These are phyloP conservation scores for Drosophila bocqueti DNA, from an alignment of 1,140 invertebrate species.

Conservation along the genomic window DNA sequence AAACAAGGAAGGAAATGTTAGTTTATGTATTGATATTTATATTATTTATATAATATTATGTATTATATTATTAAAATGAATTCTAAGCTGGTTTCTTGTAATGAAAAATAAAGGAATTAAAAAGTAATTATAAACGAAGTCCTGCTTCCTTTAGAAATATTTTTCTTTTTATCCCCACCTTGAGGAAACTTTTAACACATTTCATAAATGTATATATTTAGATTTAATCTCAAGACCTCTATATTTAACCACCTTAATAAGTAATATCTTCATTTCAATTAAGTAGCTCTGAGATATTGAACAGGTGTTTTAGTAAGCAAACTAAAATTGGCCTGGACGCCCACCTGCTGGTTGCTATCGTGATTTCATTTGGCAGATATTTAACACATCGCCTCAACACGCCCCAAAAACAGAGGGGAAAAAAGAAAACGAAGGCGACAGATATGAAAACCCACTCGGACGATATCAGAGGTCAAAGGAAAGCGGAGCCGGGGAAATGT, in stretches of 20 bases:
- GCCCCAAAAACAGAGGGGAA: not conserved
- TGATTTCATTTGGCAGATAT: slow-evolving; percentile 49
- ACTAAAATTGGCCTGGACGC: not conserved
- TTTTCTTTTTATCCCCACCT: too few relatives aligned
- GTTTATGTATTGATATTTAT: not conserved
- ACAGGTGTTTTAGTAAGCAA: not conserved
- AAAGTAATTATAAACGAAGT: too few relatives aligned
- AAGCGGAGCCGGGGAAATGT: slow-evolving; percentile 10
- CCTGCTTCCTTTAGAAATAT: too few relatives aligned
- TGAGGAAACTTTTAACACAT: too few relatives aligned
- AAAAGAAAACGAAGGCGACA: slow-evolving; percentile 12
- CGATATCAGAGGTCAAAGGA: slow-evolving; percentile 29
- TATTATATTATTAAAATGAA: too few relatives aligned
- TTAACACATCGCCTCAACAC: slow-evolving; percentile 48
- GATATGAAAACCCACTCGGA: slow-evolving; percentile 21
- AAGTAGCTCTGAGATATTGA: not conserved
- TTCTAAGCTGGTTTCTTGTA: too few relatives aligned
- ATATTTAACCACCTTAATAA: not conserved
- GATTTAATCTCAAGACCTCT: not conserved
- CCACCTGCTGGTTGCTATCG: slow-evolving; percentile 35
- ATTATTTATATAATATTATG: too few relatives aligned
- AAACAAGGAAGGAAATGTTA: not conserved
- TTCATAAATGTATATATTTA: too few relatives aligned
- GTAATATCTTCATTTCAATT: not conserved
- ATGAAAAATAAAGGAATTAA: too few relatives aligned